These are phyloP conservation scores for Pandemis corylana DNA, from an alignment of 2,888 invertebrate species.

Conservation along the genomic window DNA sequence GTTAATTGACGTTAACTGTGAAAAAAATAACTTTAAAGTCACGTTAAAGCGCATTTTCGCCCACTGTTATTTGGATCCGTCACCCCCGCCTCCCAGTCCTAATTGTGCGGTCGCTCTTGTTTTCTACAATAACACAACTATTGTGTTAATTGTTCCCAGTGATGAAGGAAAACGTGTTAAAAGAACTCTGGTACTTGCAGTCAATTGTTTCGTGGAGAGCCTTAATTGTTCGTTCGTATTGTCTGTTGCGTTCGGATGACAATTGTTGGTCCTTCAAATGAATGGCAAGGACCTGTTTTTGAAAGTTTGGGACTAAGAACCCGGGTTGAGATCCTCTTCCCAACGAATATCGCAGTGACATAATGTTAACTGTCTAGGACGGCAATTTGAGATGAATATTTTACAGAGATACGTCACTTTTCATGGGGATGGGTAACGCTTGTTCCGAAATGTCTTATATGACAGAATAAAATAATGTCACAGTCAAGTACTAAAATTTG, in stretches of 20 bases:
- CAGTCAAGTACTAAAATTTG: too few species aligned
- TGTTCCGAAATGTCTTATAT: too few species aligned
- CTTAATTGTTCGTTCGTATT: slow-evolving; percentile 1
- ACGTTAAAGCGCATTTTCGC: neutral
- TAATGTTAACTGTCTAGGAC: neutral
- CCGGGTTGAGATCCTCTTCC: neutral
- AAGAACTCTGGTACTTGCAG: slow-evolving; percentile 9
- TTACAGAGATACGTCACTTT: neutral
- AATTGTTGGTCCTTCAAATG: neutral
- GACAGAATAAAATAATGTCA: too few species aligned
- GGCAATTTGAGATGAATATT: neutral
- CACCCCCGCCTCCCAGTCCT: slow-evolving; percentile 46
- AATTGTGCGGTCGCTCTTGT: slow-evolving; percentile 54
- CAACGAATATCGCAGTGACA: neutral
- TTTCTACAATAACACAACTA: slow-evolving; percentile 57
- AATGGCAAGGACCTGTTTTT: neutral
- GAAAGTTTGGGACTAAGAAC: neutral
- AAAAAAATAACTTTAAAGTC: neutral
- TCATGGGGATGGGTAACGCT: too few species aligned
- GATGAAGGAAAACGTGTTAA: slow-evolving; percentile 43
- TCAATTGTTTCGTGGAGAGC: slow-evolving; percentile 19
- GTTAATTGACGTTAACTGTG: too few species aligned
- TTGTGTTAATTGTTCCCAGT: slow-evolving; percentile 57
- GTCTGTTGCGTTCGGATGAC: neutral
- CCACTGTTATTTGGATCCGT: slow-evolving; percentile 32